Conservation (phyloP, 2,888 invertebrate genomes). For the Brachylomia viminalis region DNA sequence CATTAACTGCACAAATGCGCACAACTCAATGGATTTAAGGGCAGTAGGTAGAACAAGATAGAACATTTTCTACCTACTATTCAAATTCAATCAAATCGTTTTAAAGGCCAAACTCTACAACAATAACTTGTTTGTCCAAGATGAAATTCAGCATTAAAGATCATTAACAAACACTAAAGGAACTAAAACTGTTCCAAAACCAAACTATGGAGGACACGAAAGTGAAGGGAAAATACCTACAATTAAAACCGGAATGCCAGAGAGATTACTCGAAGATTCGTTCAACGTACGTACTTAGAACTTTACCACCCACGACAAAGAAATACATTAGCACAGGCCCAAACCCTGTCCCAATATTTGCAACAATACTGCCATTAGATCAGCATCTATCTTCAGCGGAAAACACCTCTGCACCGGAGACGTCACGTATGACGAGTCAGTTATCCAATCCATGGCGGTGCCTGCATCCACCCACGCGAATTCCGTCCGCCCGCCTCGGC, state of each 20-base stretch:
- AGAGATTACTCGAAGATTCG: constrained; percentile 16
- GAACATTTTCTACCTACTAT: background rate
- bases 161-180: background rate
- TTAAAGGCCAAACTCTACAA: background rate
- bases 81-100: background rate
- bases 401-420: constrained; percentile 89
- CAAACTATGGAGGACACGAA: background rate
- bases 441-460: constrained; percentile 83
- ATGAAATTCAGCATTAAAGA: background rate
- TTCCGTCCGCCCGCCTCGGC: constrained; percentile 88
- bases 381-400: constrained; percentile 87
- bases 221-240: background rate
- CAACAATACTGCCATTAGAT: constrained; percentile 76
- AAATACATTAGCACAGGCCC: constrained; percentile 48
- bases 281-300: constrained; percentile 17
- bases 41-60: background rate
- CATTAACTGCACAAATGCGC: background rate
- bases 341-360: constrained; percentile 71
- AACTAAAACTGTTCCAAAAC: background rate
- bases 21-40: background rate
- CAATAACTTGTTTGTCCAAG: too few relatives aligned
- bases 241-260: background rate
- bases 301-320: constrained; percentile 27
- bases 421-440: constrained; percentile 85
- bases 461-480: constrained; percentile 86